phyloP scores from a whole-genome alignment of 2,888 invertebrate species.

The Mayetiola destructor region DNA sequence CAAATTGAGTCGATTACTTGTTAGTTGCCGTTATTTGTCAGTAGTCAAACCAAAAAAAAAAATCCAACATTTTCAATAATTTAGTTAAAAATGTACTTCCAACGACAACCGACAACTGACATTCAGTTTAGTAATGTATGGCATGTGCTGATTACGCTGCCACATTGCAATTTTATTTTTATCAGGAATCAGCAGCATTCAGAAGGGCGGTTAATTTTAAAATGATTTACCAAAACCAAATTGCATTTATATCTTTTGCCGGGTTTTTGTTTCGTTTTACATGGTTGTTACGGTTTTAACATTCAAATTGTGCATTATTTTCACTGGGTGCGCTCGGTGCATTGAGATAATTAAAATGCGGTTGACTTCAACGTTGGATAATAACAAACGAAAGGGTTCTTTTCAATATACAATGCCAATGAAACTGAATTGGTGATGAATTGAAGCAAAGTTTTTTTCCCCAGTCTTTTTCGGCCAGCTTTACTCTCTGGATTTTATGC shows the following conservation, averaged over 20 bases:
- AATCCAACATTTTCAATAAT: slow-evolving; percentile 5
- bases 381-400: not conserved
- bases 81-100: slow-evolving; percentile 11
- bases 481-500: not conserved
- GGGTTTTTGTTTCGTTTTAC: not conserved
- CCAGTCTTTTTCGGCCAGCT: not conserved
- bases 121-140: not conserved
- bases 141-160: not conserved
- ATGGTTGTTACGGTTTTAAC: not conserved
- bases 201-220: not conserved
- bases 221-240: slow-evolving; percentile 3
- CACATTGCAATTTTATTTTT: not conserved
- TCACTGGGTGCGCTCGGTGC: not conserved
- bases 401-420: not conserved
- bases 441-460: not conserved
- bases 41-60: not conserved
- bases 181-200: not conserved
- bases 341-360: not conserved
- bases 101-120: too few species aligned
- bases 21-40: not conserved
- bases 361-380: not conserved
- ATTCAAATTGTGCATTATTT: not conserved
- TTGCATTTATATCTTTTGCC: slow-evolving; percentile 3
- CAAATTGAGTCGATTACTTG: slow-evolving; percentile 1
- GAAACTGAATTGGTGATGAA: not conserved